phyloP scores from a whole-genome alignment of 1,140 invertebrate genomes.

The Trichoplusia ni region DNA sequence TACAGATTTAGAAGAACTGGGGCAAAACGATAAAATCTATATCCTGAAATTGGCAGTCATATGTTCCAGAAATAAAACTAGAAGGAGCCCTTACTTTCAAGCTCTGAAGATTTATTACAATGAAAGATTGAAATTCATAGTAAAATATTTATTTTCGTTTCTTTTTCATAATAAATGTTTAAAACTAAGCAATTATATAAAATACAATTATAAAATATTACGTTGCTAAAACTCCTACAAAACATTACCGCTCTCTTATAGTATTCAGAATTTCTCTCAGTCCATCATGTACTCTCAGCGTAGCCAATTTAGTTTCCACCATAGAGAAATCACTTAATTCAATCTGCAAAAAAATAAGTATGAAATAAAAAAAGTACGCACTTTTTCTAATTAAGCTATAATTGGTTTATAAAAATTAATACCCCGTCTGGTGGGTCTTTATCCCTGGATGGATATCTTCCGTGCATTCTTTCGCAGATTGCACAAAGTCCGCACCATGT shows the following conservation, averaged over 20 bases:
- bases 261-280: conserved; percentile 63
- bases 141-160: too few relatives aligned
- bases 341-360: conserved; percentile 58
- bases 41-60: too few relatives aligned
- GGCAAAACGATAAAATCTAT: too few relatives aligned
- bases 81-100: too few relatives aligned
- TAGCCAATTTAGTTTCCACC: conserved; percentile 69
- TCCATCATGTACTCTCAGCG: conserved; percentile 60
- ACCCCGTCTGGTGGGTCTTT: conserved; percentile 81
- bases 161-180: too few relatives aligned
- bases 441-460: conserved; percentile 73
- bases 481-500: conserved; percentile 87
- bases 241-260: conserved; percentile 61
- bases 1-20: too few relatives aligned
- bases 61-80: too few relatives aligned
- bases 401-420: conserved; percentile 27
- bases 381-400: too few relatives aligned
- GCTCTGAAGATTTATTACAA: background rate
- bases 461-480: conserved; percentile 84
- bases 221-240: background rate
- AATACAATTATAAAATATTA: background rate
- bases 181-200: background rate
- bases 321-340: conserved; percentile 74
- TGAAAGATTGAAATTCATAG: too few relatives aligned
- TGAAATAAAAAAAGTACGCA: conserved; percentile 1